Evolutionary conservation across 1,140 invertebrate genomes (phyloP), one percentile per base, ranked within the genome.

Genomic region (Procambarus clarkii): DNA sequence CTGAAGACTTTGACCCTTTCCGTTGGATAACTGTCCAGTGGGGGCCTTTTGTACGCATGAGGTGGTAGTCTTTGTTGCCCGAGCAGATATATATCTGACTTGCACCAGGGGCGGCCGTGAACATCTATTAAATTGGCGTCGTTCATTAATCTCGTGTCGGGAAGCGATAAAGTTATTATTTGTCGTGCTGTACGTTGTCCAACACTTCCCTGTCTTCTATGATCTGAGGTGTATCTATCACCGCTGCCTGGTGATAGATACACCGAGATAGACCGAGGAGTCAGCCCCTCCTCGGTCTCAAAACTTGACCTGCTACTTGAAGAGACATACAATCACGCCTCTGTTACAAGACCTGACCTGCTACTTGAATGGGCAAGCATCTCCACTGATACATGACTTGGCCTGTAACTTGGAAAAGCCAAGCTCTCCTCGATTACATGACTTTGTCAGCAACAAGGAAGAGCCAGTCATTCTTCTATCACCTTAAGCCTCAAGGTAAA

Each of bases 101-200:
- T 34, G 24, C 69, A 11, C n/a, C 15, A 9, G 69, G 34, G 69
- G 8, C 13, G 60, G 60, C 60, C 11, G 69, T 60, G 74, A 86
- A 86, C 85, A 86, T 78, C 85, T 86, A 86, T 86, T 86, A 86
- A 86, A 86, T 86, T 74, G 74, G 46, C 76, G 85, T 58, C 74
- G 78, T 44, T 86, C 85, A 86, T 86, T 86, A 86, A 86, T 86
- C 85, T 86, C 54, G 76, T 74, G 85, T 86, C 74, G 74, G 58
- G 74, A 78, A 48, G 71, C 85, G 85, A 86, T 86, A 86, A 86
- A 86, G 85, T 86, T 86, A 86, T 86, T 77, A 86, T 86, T 86
- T 86, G 85, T 86, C 85, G 60, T 78, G 78, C 74, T 78, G n/a
- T 81, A 5, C 84, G 46, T 69, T 46, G 48, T 76, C 71, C 24